Percentiles rank a stretch among this genome's conserved stretches.
These are phyloP conservation scores for Acronicta alni DNA, from an alignment of 2,888 invertebrate species.

Conservation along the genomic window DNA sequence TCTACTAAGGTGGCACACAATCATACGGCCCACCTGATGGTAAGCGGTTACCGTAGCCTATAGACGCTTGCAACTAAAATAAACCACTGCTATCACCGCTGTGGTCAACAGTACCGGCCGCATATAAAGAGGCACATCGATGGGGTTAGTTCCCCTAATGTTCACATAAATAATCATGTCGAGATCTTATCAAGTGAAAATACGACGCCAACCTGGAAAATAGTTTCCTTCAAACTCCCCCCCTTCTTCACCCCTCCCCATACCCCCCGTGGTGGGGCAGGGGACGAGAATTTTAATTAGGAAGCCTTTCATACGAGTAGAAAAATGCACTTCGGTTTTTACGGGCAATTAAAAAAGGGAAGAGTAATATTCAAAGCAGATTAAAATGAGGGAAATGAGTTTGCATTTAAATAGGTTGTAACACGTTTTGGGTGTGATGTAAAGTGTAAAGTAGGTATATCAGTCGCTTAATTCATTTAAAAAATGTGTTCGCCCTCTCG, in stretches of 20 bases:
- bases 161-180: conserved; percentile 87
- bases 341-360: conserved; percentile 49
- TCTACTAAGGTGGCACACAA: too few relatives aligned
- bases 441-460: background rate
- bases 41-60: too few relatives aligned
- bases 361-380: conserved; percentile 43
- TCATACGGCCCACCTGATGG: too few relatives aligned
- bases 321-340: conserved; percentile 56
- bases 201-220: conserved; percentile 82
- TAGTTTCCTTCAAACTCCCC: conserved; percentile 74
- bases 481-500: too few relatives aligned
- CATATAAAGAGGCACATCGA: conserved; percentile 85
- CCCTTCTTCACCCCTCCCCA: conserved; percentile 37
- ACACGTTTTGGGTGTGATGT: conserved; percentile 11
- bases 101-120: conserved; percentile 65
- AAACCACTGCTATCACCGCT: conserved; percentile 47
- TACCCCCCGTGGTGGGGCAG: conserved; percentile 38
- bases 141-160: conserved; percentile 85
- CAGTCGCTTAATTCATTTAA: too few relatives aligned
- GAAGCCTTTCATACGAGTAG: conserved; percentile 62
- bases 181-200: conserved; percentile 86
- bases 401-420: conserved; percentile 46
- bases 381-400: conserved; percentile 43
- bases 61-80: conserved; percentile 10
- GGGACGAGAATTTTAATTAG: conserved; percentile 82